These are phyloP conservation scores for Trididemnum clinides DNA, from an alignment of 23 tunicate genomes.

Conservation along the genomic window DNA sequence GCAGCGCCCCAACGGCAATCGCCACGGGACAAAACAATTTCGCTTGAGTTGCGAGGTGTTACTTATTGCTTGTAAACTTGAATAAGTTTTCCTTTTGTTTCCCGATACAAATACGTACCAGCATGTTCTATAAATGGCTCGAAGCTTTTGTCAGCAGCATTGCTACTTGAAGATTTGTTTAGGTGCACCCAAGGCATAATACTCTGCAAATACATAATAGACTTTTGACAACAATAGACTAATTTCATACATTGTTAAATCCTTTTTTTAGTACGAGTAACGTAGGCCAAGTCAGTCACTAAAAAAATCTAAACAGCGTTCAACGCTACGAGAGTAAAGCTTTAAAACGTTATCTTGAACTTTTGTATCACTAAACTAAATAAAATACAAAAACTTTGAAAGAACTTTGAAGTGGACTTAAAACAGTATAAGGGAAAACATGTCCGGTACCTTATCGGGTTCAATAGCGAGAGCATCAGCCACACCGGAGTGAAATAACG, in stretches of 20 bases:
- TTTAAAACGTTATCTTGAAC: too few species aligned
- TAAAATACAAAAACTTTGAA: too few species aligned
- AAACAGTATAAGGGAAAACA: not conserved
- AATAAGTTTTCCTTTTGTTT: too few species aligned
- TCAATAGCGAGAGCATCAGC: constrained; percentile 72
- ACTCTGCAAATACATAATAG: constrained; percentile 6
- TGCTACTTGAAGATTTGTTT: not conserved
- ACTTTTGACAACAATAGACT: too few species aligned
- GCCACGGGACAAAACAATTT: too few species aligned
- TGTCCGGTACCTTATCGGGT: constrained; percentile 44
- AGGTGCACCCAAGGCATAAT: constrained; percentile 44
- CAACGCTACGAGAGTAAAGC: not conserved
- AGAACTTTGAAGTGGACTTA: not conserved
- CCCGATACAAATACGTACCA: too few species aligned
- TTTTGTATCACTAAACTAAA: too few species aligned
- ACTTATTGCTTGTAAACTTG: too few species aligned
- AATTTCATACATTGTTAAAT: too few species aligned
- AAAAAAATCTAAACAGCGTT: not conserved
- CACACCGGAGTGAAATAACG: constrained; percentile 84
- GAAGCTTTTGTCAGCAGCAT: not conserved
- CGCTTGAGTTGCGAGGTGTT: too few species aligned
- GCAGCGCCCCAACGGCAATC: too few species aligned
- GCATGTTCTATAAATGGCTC: constrained; percentile 60
- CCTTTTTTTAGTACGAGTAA: too few species aligned
- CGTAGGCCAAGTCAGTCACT: not conserved